Evolutionary conservation across 2,797 vertebrate species (phyloP).

Genomic region (Sphenodon punctatus): DNA sequence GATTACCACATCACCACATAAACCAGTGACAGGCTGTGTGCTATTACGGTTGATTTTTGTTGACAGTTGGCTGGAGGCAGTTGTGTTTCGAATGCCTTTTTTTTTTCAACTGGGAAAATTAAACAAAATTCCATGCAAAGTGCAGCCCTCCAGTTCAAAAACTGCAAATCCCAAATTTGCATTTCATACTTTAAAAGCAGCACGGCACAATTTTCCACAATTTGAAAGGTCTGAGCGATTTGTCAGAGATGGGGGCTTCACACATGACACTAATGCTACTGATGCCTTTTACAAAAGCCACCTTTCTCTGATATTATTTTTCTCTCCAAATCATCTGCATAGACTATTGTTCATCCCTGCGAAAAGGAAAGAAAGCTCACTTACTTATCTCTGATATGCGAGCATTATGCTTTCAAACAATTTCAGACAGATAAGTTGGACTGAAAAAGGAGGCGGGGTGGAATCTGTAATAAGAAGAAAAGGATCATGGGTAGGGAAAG

Average conservation of each 20-base stretch:
- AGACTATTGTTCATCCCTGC: conserved; percentile 64
- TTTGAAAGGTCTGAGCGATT: conserved; percentile 89
- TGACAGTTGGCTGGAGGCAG: conserved; percentile 86
- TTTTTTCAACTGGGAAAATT: conserved; percentile 81
- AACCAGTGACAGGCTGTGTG: conserved; percentile 85
- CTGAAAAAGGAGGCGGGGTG: conserved; percentile 8
- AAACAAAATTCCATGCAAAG: conserved; percentile 88
- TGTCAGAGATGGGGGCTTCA: conserved; percentile 93
- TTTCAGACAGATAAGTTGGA: conserved; percentile 61
- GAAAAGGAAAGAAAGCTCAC: conserved; percentile 64
- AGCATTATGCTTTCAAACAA: conserved; percentile 63
- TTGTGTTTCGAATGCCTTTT: conserved; percentile 85
- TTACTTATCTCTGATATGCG: conserved; percentile 68
- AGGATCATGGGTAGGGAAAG: conserved; percentile 31
- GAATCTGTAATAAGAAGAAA: conserved; percentile 54
- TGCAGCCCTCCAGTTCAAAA: conserved; percentile 82
- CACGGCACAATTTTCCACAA: conserved; percentile 90
- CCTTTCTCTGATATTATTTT: conserved; percentile 77
- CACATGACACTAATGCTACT: conserved; percentile 89
- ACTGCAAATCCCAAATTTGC: conserved; percentile 92
- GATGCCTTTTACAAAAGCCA: conserved; percentile 87
- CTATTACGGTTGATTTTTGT: conserved; percentile 86
- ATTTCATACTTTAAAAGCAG: conserved; percentile 96
- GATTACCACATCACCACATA: conserved; percentile 86
- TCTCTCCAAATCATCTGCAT: conserved; percentile 77